Evolutionary conservation across 2,797 vertebrate species (phyloP).

Genomic region (Dendrocincla fuliginosa): DNA sequence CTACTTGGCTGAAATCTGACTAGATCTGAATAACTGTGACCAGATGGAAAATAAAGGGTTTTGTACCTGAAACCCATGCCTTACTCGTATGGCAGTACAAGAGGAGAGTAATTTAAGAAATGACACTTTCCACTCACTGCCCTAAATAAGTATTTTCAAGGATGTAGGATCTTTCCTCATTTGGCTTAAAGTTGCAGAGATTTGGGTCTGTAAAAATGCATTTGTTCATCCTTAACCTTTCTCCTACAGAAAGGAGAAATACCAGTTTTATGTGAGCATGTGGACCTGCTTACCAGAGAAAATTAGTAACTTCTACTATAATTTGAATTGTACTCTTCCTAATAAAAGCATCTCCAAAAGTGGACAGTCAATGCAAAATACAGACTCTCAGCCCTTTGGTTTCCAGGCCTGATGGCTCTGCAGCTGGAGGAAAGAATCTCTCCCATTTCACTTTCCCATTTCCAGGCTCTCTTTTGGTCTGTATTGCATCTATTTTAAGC

Average conservation of each 20-base stretch:
- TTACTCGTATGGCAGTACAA: neutral
- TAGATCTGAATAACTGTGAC: neutral
- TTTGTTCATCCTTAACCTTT: neutral
- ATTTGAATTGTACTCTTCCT: neutral
- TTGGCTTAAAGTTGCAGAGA: neutral
- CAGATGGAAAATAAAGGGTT: neutral
- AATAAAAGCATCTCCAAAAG: neutral
- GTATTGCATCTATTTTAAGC: conserved; percentile 38
- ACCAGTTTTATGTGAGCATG: neutral
- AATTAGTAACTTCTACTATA: neutral
- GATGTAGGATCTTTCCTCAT: neutral
- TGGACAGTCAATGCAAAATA: neutral
- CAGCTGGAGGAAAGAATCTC: neutral
- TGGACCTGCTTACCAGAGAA: neutral
- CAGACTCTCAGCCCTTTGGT: neutral
- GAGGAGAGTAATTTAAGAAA: conserved; percentile 2
- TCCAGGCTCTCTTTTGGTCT: conserved; percentile 1
- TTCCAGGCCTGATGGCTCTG: neutral
- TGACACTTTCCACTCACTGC: neutral
- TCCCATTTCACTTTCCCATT: neutral
- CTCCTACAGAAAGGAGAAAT: neutral
- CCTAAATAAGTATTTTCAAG: neutral
- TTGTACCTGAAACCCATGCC: conserved; percentile 9
- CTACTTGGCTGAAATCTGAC: neutral
- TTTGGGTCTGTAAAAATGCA: neutral